Evolutionary conservation across 2,797 vertebrate genomes (phyloP).

Genomic region (Pangasius mekongensis): DNA sequence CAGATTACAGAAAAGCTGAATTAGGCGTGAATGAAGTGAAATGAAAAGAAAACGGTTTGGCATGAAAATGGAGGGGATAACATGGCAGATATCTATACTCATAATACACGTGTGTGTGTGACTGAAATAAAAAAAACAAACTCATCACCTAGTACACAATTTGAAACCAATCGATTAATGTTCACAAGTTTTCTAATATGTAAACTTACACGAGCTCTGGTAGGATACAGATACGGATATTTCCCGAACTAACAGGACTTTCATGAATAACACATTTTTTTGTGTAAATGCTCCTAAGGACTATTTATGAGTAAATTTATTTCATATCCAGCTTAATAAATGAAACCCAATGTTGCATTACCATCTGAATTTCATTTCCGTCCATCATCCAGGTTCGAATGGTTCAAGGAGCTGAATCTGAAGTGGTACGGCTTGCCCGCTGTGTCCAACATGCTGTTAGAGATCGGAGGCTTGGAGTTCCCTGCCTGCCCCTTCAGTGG

Average conservation of each 20-base stretch:
- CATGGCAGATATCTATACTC: neutral
- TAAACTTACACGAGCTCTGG: neutral
- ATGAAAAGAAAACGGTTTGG: neutral
- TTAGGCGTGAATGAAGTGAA: neutral
- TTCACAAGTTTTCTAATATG: too few relatives aligned
- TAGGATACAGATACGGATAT: neutral
- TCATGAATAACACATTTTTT: neutral
- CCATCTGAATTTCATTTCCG: neutral
- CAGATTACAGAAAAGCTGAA: neutral
- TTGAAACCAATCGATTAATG: neutral
- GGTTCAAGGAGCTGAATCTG: slow-evolving; percentile 92
- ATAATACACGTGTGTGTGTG: neutral
- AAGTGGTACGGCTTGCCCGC: slow-evolving; percentile 96
- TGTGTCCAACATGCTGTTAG: slow-evolving; percentile 93
- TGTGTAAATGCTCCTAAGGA: neutral
- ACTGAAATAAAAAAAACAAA: neutral
- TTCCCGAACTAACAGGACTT: neutral
- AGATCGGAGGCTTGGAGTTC: slow-evolving; percentile 94
- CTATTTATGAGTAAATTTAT: neutral
- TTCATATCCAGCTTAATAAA: neutral
- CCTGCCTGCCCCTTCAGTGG: slow-evolving; percentile 94
- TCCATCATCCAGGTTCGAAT: slow-evolving; percentile 81
- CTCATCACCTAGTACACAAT: neutral
- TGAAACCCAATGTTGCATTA: neutral
- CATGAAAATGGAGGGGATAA: too few relatives aligned